These are phyloP conservation scores for Pelosia muscerda DNA, from an alignment of 2,888 invertebrate genomes.

Conservation along the genomic window DNA sequence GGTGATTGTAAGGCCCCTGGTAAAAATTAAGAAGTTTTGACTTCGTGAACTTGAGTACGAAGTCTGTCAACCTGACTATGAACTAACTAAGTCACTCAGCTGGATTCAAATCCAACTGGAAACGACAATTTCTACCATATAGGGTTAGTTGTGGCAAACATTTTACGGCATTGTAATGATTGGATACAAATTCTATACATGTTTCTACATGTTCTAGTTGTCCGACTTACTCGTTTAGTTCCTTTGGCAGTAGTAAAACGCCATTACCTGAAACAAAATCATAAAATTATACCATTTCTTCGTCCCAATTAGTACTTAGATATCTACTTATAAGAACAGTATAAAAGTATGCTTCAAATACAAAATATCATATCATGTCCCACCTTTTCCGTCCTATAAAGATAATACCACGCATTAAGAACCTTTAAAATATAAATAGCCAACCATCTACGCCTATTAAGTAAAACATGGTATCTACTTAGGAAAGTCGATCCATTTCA, in stretches of 20 bases:
- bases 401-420: constrained; percentile 15
- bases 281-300: neutral
- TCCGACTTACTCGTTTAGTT: constrained; percentile 1
- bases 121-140: too few species aligned
- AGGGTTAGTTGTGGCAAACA: too few species aligned
- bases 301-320: too few species aligned
- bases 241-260: neutral
- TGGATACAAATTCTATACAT: neutral
- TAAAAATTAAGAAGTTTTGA: too few species aligned
- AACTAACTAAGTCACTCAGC: too few species aligned
- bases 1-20: too few species aligned
- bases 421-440: constrained; percentile 25
- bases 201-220: neutral
- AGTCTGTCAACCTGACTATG: too few species aligned
- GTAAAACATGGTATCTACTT: constrained; percentile 36
- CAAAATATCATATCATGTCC: neutral
- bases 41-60: too few species aligned
- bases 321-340: neutral
- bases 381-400: constrained; percentile 3
- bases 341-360: neutral
- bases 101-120: too few species aligned
- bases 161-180: neutral
- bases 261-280: constrained; percentile 1
- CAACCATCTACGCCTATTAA: constrained; percentile 35
- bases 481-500: constrained; percentile 41